A percentile compares a stretch with the other conserved stretches of the same genome.
Evolutionary conservation across 1,140 invertebrate species (phyloP).

Genomic region (Trichonephila clavipes): DNA sequence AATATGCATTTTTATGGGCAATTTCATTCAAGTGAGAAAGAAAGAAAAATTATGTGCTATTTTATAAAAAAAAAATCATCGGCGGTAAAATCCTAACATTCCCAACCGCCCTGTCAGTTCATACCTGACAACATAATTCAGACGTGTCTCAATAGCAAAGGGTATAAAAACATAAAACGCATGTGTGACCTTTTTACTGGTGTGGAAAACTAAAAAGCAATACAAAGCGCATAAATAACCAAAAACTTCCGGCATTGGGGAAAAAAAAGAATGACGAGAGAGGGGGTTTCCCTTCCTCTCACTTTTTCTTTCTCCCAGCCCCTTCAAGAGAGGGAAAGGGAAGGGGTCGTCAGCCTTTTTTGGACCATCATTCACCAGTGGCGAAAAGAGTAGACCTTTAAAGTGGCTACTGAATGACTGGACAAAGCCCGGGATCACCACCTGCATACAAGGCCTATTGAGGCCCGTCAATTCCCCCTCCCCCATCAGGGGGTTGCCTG

Average conservation of each 20-base stretch:
- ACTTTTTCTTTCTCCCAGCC: no score
- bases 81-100: neutral
- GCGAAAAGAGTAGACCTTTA: conserved; percentile 67
- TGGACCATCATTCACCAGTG: conserved; percentile 65
- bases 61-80: no score
- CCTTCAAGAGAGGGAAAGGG: neutral
- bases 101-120: no score
- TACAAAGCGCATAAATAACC: conserved; percentile 61
- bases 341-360: conserved; percentile 26
- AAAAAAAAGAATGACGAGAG: neutral
- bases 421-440: conserved; percentile 49
- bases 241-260: neutral
- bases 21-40: no score
- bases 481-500: neutral
- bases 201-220: conserved; percentile 72
- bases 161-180: conserved; percentile 58
- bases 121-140: neutral
- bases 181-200: conserved; percentile 51
- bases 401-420: conserved; percentile 67
- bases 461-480: neutral
- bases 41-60: no score
- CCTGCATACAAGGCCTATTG: neutral
- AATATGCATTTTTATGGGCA: no score
- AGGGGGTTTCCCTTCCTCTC: neutral
- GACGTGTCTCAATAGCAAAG: neutral